Base-by-base conservation (phyloP, 2,113 vertebrate species). In the Eptesicus fuscus region DNA sequence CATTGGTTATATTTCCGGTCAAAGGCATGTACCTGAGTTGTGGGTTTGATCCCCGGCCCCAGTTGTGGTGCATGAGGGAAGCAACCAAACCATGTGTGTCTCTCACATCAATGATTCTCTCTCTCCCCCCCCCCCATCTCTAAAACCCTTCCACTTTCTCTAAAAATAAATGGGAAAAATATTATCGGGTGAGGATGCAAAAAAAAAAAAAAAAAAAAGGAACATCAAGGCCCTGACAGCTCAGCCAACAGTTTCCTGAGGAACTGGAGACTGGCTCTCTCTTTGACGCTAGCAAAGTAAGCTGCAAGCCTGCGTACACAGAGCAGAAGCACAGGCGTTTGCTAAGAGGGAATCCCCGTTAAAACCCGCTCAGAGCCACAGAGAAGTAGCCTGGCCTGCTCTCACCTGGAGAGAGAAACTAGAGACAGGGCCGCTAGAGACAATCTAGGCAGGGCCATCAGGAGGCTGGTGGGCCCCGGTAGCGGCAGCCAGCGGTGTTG, bases 271-370 rank as follows among this genome's bases (percentile, higher is more conserved):
- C 83, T 30, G 28, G 25, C 61, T 96, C 83, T 97, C 79, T 93
- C 59, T 79, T 53, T 97, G 96, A 97, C 95, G 95, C 95, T 79
- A 95, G 94, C 92, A 73, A 98, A 97, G 96, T 92, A 83, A 95
- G 96, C 95, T 97, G 97, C 93, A 94, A 96, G 73, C 96, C 96
- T 95, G 91, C 95, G 97, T 98, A 98, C 98, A 98, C 96, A 98
- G 97, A 98, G 97, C 97, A 98, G 98, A 98, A 98, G 98, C 95
- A 84, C 88, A 97, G 96, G 97, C 88, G 84, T 92, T 95, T 97
- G 94, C 96, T 97, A 97, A 96, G 93, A 96, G 95, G 86, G 96
- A 97, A 87, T 95, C 96, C 85, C 92, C 96, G 88, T 82, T 96
- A 95, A 98, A 98, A 96, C 94, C 94, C 97, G 91, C 70, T 97